These are phyloP conservation scores for Sinopyrophorus schimmeli DNA, from an alignment of 2,888 invertebrate genomes.

Conservation along the genomic window DNA sequence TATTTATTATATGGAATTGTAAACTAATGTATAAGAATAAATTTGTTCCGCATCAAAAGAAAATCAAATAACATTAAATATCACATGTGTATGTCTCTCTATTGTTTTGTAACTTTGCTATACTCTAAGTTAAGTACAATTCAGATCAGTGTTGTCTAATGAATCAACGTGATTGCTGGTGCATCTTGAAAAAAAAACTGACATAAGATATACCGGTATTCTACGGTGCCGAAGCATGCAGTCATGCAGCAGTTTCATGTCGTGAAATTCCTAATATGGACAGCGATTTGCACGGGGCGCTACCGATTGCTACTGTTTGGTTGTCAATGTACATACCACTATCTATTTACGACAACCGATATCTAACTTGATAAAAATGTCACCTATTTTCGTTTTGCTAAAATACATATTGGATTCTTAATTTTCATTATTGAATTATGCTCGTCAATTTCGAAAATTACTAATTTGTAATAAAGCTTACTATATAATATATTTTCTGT, in stretches of 20 bases:
- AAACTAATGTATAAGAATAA: no score
- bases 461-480: no score
- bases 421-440: no score
- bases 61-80: no score
- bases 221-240: constrained; percentile 38
- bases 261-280: constrained; percentile 42
- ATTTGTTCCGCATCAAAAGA: no score
- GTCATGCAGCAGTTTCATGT: constrained; percentile 34
- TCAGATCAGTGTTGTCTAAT: constrained; percentile 26
- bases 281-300: constrained; percentile 39
- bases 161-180: constrained; percentile 19
- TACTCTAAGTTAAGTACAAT: constrained; percentile 16
- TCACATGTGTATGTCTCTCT: constrained; percentile 8
- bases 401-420: no score
- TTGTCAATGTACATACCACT: constrained; percentile 39
- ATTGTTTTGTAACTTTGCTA: constrained; percentile 18
- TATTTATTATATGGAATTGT: no score
- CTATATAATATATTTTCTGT: no score
- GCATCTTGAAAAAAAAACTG: constrained; percentile 34
- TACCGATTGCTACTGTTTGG: constrained; percentile 40
- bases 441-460: no score
- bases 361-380: constrained; percentile 10
- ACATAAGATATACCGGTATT: constrained; percentile 37
- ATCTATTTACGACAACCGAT: constrained; percentile 37
- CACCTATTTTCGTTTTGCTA: constrained; percentile 1